Evolutionary conservation across 2,797 vertebrate genomes (phyloP).

Genomic region (Pseudochirops cupreus): DNA sequence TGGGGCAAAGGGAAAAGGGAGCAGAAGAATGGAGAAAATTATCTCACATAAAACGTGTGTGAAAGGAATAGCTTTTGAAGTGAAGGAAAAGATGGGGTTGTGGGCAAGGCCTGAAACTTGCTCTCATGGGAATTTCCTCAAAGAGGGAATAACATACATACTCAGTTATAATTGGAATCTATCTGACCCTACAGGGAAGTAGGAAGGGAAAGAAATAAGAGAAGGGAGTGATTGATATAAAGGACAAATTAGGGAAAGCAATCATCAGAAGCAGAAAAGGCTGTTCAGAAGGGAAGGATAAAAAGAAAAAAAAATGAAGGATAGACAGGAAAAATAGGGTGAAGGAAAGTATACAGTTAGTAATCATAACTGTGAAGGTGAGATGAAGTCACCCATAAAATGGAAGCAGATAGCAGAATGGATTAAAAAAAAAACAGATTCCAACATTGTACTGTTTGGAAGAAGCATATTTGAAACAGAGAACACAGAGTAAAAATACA

Average conservation of each 20-base stretch:
- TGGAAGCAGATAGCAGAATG: not conserved
- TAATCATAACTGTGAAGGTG: not conserved
- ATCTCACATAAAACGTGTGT: not conserved
- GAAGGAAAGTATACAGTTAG: not conserved
- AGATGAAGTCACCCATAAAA: not conserved
- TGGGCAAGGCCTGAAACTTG: too few species aligned
- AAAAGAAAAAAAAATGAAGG: not conserved
- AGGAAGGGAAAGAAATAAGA: not conserved
- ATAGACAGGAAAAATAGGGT: not conserved
- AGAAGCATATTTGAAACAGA: not conserved
- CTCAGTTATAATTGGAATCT: not conserved
- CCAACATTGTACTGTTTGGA: not conserved
- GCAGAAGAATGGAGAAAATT: not conserved
- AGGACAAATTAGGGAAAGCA: not conserved
- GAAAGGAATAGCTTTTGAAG: not conserved
- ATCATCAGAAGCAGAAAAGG: not conserved
- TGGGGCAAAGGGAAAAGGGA: not conserved
- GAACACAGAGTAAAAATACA: not conserved
- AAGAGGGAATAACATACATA: not conserved
- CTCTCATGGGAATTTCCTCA: too few species aligned
- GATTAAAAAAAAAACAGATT: not conserved
- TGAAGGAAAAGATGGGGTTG: not conserved
- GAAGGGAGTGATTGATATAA: not conserved
- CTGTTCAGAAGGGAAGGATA: not conserved
- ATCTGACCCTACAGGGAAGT: too few species aligned